Evolutionary conservation across 2,113 vertebrate genomes (phyloP), one percentile per base, ranked within the genome.

Genomic region (Mus pahari): DNA sequence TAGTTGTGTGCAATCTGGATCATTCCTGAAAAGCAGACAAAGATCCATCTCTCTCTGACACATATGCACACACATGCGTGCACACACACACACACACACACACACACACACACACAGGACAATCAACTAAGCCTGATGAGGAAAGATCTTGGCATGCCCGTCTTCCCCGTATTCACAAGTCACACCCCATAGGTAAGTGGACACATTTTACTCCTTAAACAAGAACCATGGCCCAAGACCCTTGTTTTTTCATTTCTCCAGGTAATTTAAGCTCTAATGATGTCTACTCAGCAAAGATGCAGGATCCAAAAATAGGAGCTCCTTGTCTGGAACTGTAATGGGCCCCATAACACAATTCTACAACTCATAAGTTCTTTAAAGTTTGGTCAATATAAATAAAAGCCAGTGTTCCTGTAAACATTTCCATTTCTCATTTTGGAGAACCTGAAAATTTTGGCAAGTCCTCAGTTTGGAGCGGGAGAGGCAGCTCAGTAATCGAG

Each of bases 391-490:
- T 7, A 2, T 22, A 8, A 24, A 42, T 22, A 8, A 24, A 42
- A 19, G 39, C 12, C 73, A 39, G 53, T 19, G 33, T 78, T 78
- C n/a, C 62, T 90, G 19, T 5, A 84, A 10, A 81, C 45, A 66
- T 53, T 22, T 83, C 73, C 55, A 42, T 94, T 86, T 83, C 24
- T 64, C 70, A 53, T 91, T 90, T 64, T 83, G n/a, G n/a, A 91
- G 20, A 14, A 4, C 36, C 55, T 86, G 64, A 77, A 8, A 42
- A 50, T 31, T 89, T 94, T 86, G 17, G n/a, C 22, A 82, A 60
- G 55, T 60, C 36, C 79, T 82, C 39, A n/a, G 20, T 33, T 79
- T 55, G 17, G 81, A 83, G n/a, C 81, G 17, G 24, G 81, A 62
- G 26, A 62, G 55, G 39, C 14, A 39, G 36, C 11, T 60, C 33